Evolutionary conservation across 2,888 invertebrate genomes (phyloP), one percentile per base, ranked within the genome.

Genomic region (Plusia festucae): DNA sequence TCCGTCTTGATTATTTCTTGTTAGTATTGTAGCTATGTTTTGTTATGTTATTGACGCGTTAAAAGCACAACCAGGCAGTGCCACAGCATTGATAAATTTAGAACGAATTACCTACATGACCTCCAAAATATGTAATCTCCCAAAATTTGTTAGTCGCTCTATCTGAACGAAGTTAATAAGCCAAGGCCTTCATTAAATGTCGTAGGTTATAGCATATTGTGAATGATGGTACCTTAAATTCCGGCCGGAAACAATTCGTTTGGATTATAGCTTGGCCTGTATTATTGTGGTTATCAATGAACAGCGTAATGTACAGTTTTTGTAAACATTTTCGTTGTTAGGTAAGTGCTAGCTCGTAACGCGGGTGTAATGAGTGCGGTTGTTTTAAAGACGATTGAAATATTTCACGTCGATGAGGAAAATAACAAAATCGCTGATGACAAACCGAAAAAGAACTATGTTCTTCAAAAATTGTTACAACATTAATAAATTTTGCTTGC

Each of bases 271-370:
- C 58, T 60, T 53, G 34, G 30, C 65, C 57, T 55, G 64, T 66
- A 68, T 62, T 67, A 78, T 75, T 79, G 58, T 72, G 76, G 82
- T 71, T 82, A 80, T 82, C 81, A 80, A 72, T 77, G 73, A 72
- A 34, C 67, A 66, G 58, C 71, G 70, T 59, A 74, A 77, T 70
- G 72, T 57, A 63, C 58, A 67, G 80, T 82, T 84, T 84, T 80
- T 70, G 72, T 81, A 85, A 85, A 85, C 81, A 85, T 79, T 81
- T 78, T 73, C 60, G 70, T 70, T 72, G 78, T 77, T 84, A 81
- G 76, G 78, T 77, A 81, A 78, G 77, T 65, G 54, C 20, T 16
- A 55, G 59, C 46, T 74, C 70, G 78, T 79, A 78, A 83, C 65
- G 53, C 30, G 65, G 66, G 68, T 68, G 65, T 60, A 71, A 67